Evolutionary conservation across 2,797 vertebrate genomes (phyloP).

Genomic region (Sebastiscus albofasciatus): DNA sequence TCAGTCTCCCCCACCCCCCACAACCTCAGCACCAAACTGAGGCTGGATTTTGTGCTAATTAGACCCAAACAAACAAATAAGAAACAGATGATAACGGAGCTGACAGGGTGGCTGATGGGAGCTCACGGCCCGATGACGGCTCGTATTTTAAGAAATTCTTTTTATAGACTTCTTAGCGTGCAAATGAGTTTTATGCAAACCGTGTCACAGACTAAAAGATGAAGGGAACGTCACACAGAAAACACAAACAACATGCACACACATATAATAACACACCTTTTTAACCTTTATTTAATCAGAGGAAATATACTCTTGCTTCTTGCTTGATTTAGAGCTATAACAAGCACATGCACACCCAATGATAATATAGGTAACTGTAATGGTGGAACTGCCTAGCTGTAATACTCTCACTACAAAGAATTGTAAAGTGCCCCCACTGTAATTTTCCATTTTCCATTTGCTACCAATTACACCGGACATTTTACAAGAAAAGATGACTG

Average conservation of each 20-base stretch:
- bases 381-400: neutral
- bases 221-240: neutral
- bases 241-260: neutral
- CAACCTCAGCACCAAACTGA: neutral
- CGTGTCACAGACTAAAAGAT: neutral
- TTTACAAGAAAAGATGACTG: too few species aligned
- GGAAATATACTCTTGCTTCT: neutral
- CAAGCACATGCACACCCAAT: neutral
- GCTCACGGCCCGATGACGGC: neutral
- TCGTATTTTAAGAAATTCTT: constrained; percentile 18
- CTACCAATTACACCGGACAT: too few species aligned
- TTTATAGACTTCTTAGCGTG: neutral
- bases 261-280: too few species aligned
- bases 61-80: constrained; percentile 49
- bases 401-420: too few species aligned
- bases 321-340: neutral
- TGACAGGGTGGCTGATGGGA: constrained; percentile 24
- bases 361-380: neutral
- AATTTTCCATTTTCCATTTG: neutral
- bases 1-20: neutral
- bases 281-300: neutral
- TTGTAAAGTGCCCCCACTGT: neutral
- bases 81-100: neutral
- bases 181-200: constrained; percentile 3
- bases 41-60: constrained; percentile 37